phyloP scores from a whole-genome alignment of 2,888 invertebrate genomes.

The Sarcophaga caerulescens region DNA sequence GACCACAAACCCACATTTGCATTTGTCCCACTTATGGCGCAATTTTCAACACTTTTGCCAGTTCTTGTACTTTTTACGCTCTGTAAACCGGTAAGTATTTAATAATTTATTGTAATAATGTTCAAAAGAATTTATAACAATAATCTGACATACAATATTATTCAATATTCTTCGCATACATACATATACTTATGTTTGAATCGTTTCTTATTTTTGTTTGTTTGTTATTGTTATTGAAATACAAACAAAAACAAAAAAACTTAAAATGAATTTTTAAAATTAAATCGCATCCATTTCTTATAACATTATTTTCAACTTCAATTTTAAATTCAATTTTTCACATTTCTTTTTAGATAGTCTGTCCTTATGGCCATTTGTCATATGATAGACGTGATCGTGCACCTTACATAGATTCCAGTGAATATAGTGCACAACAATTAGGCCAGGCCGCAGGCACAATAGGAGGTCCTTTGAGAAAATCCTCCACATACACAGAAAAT shows the following conservation, averaged over 20 bases:
- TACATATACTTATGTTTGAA: not conserved
- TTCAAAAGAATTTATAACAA: slow-evolving; percentile 2
- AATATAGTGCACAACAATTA: slow-evolving; percentile 66
- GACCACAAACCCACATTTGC: not conserved
- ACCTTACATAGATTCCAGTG: slow-evolving; percentile 62
- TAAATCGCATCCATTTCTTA: too few relatives aligned
- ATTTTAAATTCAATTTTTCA: too few relatives aligned
- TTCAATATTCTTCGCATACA: too few relatives aligned
- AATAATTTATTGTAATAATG: not conserved
- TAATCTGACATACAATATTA: not conserved
- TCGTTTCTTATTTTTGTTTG: slow-evolving; percentile 11
- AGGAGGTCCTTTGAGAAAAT: slow-evolving; percentile 18
- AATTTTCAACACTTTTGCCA: slow-evolving; percentile 45
- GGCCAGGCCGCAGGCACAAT: slow-evolving; percentile 47
- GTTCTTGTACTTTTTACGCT: slow-evolving; percentile 47
- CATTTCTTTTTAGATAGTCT: slow-evolving; percentile 75
- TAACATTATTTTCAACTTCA: too few relatives aligned
- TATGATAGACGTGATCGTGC: slow-evolving; percentile 70
- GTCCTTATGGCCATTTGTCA: slow-evolving; percentile 72
- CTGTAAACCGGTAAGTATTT: slow-evolving; percentile 56
- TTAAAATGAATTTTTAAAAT: too few relatives aligned
- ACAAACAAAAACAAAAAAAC: slow-evolving; percentile 11
- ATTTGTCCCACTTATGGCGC: slow-evolving; percentile 48
- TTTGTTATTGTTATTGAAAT: too few relatives aligned
- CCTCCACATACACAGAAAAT: slow-evolving; percentile 36